These are phyloP conservation scores for Euleptes europaea DNA, from an alignment of 2,113 vertebrate genomes.

Conservation along the genomic window DNA sequence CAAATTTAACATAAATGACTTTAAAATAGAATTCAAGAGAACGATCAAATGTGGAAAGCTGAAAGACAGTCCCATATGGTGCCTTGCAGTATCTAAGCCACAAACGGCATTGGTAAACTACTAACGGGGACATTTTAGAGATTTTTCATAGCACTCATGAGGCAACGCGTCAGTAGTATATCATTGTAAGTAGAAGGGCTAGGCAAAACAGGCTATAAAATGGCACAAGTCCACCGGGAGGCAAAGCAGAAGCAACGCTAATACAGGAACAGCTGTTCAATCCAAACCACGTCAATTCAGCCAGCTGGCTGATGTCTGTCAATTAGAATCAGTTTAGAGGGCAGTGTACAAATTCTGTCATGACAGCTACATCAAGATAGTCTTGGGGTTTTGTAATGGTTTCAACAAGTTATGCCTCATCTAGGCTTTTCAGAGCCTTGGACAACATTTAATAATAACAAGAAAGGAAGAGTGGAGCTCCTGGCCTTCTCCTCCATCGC, in stretches of 20 bases:
- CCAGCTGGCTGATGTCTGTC: slow-evolving; percentile 8
- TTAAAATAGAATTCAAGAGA: slow-evolving; percentile 17
- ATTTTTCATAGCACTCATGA: neutral
- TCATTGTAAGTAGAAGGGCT: neutral
- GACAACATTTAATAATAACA: neutral
- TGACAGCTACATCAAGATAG: neutral
- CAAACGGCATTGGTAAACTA: neutral
- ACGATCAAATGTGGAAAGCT: neutral
- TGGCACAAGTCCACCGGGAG: neutral
- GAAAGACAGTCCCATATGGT: neutral
- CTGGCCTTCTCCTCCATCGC: neutral
- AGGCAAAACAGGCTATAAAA: slow-evolving; percentile 12
- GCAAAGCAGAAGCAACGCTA: neutral
- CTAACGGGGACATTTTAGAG: neutral
- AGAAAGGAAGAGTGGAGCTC: neutral
- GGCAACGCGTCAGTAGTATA: neutral
- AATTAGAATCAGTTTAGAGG: neutral
- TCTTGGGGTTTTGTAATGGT: neutral
- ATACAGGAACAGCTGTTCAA: slow-evolving; percentile 12
- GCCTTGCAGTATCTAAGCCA: neutral
- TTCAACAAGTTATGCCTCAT: neutral
- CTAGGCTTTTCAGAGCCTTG: neutral
- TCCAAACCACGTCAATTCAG: neutral
- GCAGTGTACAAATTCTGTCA: neutral
- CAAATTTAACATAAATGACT: neutral